Evolutionary conservation across 2,113 vertebrate genomes (phyloP).

Genomic region (Potamarius usumacintae): DNA sequence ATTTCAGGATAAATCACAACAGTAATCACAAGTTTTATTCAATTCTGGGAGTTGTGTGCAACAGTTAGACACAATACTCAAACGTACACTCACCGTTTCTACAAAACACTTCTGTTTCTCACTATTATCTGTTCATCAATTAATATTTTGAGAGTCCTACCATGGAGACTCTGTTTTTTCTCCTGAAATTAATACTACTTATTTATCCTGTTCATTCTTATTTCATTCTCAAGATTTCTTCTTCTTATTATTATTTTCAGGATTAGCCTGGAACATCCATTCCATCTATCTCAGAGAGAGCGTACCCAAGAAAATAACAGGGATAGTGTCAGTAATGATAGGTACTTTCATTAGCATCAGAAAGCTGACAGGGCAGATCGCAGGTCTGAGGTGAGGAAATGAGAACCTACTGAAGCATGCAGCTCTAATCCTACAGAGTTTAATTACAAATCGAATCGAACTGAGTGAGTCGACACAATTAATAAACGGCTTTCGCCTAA

Average conservation of each 20-base stretch:
- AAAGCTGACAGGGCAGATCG: slow-evolving; percentile 69
- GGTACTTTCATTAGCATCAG: slow-evolving; percentile 63
- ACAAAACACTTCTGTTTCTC: not conserved
- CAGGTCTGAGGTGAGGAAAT: slow-evolving; percentile 68
- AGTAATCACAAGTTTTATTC: no score
- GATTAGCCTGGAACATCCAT: slow-evolving; percentile 59
- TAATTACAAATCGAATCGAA: not conserved
- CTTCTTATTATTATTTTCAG: slow-evolving; percentile 49
- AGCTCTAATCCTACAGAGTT: not conserved
- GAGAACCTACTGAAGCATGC: not conserved
- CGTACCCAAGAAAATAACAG: slow-evolving; percentile 67
- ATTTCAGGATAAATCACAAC: no score
- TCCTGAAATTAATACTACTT: not conserved
- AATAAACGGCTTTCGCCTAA: not conserved
- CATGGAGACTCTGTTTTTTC: not conserved
- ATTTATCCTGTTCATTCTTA: not conserved
- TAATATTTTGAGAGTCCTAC: not conserved
- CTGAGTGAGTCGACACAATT: not conserved
- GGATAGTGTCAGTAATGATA: slow-evolving; percentile 62
- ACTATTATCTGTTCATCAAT: not conserved
- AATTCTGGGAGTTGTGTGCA: no score
- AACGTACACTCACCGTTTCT: not conserved
- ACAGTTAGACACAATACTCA: not conserved
- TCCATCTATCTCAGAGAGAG: slow-evolving; percentile 71
- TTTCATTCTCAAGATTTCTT: not conserved